Evolutionary conservation across 2,113 vertebrate species (phyloP), one percentile per base, ranked within the genome.

Genomic region (Antechinus stuartii): DNA sequence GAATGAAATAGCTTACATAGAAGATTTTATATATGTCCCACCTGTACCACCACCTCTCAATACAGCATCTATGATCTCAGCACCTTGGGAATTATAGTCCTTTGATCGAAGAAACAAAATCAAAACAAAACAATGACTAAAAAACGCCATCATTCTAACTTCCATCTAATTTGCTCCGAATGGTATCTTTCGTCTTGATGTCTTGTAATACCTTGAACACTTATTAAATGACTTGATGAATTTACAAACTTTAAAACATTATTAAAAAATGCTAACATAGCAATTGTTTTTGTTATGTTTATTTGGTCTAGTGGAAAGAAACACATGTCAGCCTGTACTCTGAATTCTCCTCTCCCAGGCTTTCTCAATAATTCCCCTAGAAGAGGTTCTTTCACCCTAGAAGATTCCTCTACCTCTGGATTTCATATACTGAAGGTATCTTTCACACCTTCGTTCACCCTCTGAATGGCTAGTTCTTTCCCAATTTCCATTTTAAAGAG

Each of bases 61-160:
- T 53, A 61, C 26, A 52, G n/a, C 0, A 0, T 35, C 19, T 90
- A 76, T 95, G 54, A 8, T 93, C 90, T 55, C 89, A 94, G 49
- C 22, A 76, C 42, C 94, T 52, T 27, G 91, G 61, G 84, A 91
- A 50, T 92, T 95, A 46, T 57, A 49, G 54, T 55, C 42, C 90
- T 42, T 61, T 55, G 16, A 54, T 93, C 68, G 46, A 53, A 89
- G 93, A 52, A 47, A 94, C 25, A 35, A 25, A 95, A 76, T 19
- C 35, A n/a, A 54, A 54, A 16, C 54, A 54, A 68, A 76, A 76
- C 5, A 68, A 68, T 22, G 35, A 76, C 35, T 4, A 76, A 76
- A 61, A 61, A 14, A 76, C 19, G 5, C 1, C 68, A 76, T 42
- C 68, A 22, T 76, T 76, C 68, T 19, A 16, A 68, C 61, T 68